Conservation (phyloP, 1,140 invertebrate genomes). For the Glomeris maerens region DNA sequence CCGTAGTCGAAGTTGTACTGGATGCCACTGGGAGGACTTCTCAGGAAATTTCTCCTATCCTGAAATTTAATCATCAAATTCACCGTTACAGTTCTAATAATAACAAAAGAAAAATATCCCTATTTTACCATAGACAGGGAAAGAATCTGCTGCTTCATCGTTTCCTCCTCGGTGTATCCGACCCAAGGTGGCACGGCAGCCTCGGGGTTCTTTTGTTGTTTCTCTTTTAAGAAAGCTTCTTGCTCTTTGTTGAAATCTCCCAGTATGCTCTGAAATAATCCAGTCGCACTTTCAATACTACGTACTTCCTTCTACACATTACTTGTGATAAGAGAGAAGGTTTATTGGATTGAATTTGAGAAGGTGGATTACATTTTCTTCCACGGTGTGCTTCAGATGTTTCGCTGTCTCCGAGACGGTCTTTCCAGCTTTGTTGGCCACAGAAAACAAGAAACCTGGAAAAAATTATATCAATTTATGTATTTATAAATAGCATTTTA, state of each 20-base stretch:
- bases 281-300: not conserved
- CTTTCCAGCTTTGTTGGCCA: conserved; percentile 74
- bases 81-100: conserved; percentile 6
- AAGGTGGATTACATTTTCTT: conserved; percentile 70
- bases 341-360: not conserved
- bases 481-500: too few relatives aligned
- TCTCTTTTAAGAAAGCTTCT: conserved; percentile 79
- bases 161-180: conserved; percentile 68
- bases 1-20: conserved; percentile 93
- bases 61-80: conserved; percentile 32
- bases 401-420: conserved; percentile 59
- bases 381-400: conserved; percentile 88
- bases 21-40: conserved; percentile 85
- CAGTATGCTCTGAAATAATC: conserved; percentile 67
- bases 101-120: not conserved
- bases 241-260: conserved; percentile 93
- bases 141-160: conserved; percentile 86
- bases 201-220: conserved; percentile 51
- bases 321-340: not conserved
- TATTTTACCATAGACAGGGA: conserved; percentile 63
- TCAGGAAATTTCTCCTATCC: conserved; percentile 93
- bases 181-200: conserved; percentile 81
- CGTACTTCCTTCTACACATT: not conserved
- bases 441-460: conserved; percentile 60
- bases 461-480: conserved; percentile 3